Evolutionary conservation across 2,888 invertebrate genomes (phyloP), one percentile per base, ranked within the genome.

Genomic region (Iphiclides podalirius): DNA sequence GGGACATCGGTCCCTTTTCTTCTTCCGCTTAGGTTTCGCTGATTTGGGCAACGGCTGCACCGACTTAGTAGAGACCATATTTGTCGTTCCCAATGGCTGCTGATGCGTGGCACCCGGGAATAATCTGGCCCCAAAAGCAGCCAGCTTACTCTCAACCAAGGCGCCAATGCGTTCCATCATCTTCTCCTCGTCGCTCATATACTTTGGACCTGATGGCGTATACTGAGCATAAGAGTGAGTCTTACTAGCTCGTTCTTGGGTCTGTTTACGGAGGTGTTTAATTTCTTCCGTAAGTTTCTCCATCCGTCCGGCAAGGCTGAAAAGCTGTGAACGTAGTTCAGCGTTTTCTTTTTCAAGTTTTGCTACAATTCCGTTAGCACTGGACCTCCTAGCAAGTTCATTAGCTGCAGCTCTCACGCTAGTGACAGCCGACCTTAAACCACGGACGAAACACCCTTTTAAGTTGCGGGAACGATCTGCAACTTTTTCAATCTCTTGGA

Each of bases 361-460:
- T 14, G 16, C 1, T 2, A 34, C 8, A 34, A 7, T 13, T 14
- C 3, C 34, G 13, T 34, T 9, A 2, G 9, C 11, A 2, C 2
- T 9, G 8, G 11, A 8, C 13, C 13, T 34, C 13, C 13, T 34
- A 8, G 13, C 13, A 4, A 34, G 13, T 13, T 9, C 34, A 7
- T 13, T 14, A 12, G 34, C 8, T 8, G 34, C 13, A 7, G 13
- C 48, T 28, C 42, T 34, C 1, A 48, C 28, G 1, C n/a, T 15
- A 7, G 42, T 9, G 6, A 38, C 42, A 4, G 48, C 42, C 28
- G 42, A 1, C 1, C 38, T 41, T 0, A 48, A 14, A 8, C 20
- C 26, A 8, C 42, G 48, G n/a, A 42, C 38, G 13, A 48, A 31
- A 4, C 39, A 14, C 4, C 42, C 34, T 14, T 34, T 34, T 9